Base-by-base conservation (phyloP, 1,140 invertebrate genomes). In the Doryteuthis pealeii region DNA sequence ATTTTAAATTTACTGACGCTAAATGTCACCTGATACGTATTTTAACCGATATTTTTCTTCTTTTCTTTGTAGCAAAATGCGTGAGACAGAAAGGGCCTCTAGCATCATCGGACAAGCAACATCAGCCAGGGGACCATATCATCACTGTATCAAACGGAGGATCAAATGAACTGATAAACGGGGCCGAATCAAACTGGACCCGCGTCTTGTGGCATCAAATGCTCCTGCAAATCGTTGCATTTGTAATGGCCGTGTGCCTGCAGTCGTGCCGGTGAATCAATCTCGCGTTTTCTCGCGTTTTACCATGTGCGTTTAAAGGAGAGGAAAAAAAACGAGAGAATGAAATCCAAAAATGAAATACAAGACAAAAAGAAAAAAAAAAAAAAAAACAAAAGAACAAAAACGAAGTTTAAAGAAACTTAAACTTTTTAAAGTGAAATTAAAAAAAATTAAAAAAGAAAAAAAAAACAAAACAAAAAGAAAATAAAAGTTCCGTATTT, bases 231-330 rank as follows among this genome's bases (percentile, higher is more conserved):
- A 62, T 62, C 18, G 6, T 12, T 22, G 18, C 54, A n/a, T n/a
- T 62, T 62, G 54, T 22, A 22, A 28, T 28, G 18, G 18, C 26
- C 26, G 26, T 62, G 18, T 62, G 54, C 54, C 26, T 62, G 54
- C 54, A 22, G 54, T 62, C 54, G 22, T 22, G 54, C 54, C 18
- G 54, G 54, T 62, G 54, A 62, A 22, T 62, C 10, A n/a, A n/a
- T n/a, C 26, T 15, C 54, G 22, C 0, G 54, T 62, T 28, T 62
- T 22, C 54, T 28, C 18, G 54, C 18, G 54, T 62, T 62, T 62
- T 85, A 91, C 91, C 94, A 90, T 94, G 91, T 87, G 95, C 92
- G 88, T 95, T 96, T 70, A 90, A 74, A 66, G 88, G 87, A 82
- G 89, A 89, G 3, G 3, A 10, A 40, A 10, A 3, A 40, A 5